Evolutionary conservation across 2,797 vertebrate species (phyloP).

Genomic region (Babyrousa celebensis): DNA sequence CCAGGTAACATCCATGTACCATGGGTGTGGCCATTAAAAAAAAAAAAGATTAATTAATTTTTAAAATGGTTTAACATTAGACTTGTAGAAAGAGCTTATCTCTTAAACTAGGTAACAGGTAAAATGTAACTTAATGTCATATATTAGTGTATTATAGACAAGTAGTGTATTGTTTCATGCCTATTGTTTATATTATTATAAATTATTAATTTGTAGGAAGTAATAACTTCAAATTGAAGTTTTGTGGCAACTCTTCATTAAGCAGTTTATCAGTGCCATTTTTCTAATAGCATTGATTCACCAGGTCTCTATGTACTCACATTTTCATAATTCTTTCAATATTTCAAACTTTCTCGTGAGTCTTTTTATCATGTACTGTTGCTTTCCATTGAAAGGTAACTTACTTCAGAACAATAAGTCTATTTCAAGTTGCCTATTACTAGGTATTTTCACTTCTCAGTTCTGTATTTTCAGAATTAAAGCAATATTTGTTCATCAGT

Average conservation of each 20-base stretch:
- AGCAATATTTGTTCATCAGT: not conserved
- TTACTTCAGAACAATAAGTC: slow-evolving; percentile 26
- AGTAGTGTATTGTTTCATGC: not conserved
- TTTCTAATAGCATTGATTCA: no score
- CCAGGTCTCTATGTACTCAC: no score
- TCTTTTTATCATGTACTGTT: not conserved
- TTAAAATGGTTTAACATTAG: not conserved
- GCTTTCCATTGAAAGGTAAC: slow-evolving; percentile 43
- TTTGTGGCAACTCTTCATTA: no score
- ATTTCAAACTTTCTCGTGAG: no score
- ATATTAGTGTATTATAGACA: not conserved
- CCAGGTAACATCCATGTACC: no score
- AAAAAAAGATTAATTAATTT: no score
- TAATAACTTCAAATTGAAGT: not conserved
- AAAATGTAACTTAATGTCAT: slow-evolving; percentile 54
- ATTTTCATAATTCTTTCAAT: no score
- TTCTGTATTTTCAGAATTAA: slow-evolving; percentile 60
- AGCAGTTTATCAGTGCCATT: no score
- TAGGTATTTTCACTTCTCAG: slow-evolving; percentile 33
- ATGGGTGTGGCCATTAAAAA: no score
- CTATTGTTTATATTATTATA: slow-evolving; percentile 28
- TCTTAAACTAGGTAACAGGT: slow-evolving; percentile 44
- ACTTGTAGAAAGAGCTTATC: slow-evolving; percentile 6
- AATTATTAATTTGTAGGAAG: slow-evolving; percentile 45
- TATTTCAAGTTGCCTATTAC: slow-evolving; percentile 56